These are phyloP conservation scores for Xenopus laevis DNA, from an alignment of 2,113 vertebrate species.

Conservation along the genomic window DNA sequence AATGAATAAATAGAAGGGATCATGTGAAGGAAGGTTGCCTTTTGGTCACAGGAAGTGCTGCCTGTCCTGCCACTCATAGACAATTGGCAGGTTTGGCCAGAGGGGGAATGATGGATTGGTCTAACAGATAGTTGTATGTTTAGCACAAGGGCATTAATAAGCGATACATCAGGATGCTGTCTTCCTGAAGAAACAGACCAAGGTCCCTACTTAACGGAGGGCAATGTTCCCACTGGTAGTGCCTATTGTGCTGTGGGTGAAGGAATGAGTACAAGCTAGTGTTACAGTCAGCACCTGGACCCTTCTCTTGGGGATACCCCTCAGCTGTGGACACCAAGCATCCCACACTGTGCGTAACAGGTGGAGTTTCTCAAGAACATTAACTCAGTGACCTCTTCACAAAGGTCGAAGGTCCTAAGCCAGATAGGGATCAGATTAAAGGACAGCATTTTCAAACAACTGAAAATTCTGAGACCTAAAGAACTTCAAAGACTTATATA, in stretches of 20 bases:
- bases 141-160: not conserved
- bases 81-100: conserved; percentile 11
- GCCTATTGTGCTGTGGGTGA: not conserved
- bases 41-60: not conserved
- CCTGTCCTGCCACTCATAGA: not conserved
- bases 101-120: conserved; percentile 17
- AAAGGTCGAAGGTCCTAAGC: conserved; percentile 42
- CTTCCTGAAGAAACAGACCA: not conserved
- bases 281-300: conserved; percentile 41
- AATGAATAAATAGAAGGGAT: conserved; percentile 5
- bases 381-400: conserved; percentile 25
- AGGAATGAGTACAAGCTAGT: conserved; percentile 36
- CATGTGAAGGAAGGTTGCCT: not conserved
- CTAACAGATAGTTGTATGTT: not conserved
- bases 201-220: not conserved
- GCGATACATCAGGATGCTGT: not conserved
- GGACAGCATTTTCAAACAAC: conserved; percentile 14
- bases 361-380: conserved; percentile 37
- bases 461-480: conserved; percentile 26
- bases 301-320: conserved; percentile 35
- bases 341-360: conserved; percentile 11
- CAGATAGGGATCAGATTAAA: conserved; percentile 39
- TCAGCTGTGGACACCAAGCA: conserved; percentile 31
- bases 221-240: not conserved
- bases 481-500: conserved; percentile 22